Evolutionary conservation across 1,140 invertebrate species (phyloP), one percentile per base, ranked within the genome.

Genomic region (Procambarus virginalis): DNA sequence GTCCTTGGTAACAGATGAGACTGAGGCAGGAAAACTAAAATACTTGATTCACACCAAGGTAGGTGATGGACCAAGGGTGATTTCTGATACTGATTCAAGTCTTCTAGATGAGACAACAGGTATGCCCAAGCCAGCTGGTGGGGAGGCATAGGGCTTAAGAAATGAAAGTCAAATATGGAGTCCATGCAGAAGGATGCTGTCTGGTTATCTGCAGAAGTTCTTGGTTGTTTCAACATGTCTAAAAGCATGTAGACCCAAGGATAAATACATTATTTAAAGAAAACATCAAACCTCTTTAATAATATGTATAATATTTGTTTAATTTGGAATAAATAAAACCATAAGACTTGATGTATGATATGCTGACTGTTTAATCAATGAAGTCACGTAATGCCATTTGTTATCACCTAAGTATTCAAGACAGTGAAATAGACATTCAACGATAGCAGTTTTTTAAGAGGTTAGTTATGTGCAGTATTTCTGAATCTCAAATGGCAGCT

Each of bases 21-120:
- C 45, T 20, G 48, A 86, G 45, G 34, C 75, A 20, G 84, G 84
- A 49, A 75, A 48, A 46, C 75, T 86, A 46, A 76, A 78, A 17
- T 86, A 86, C 76, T 46, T 86, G 49, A 86, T 86, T 22, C 84
- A 86, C 75, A 86, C 84, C 55, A 86, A 78, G 22, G 75, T 86
- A 22, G 84, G 84, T 76, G 84, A 86, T 64, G 84, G 84, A 17
- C 84, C 84, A 5, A n/a, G 51, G n/a, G 34, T 86, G 9, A 55
- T 86, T 6, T 8, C 20, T n/a, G 84, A 86, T 58, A n/a, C 84
- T 58, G 75, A 68, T 20, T 77, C 51, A 10, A 86, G 84, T 51
- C 58, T 86, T 48, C 75, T 86, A 14, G 55, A 86, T 51, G 22
- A 5, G 10, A 48, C 73, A n/a, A 86, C 84, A 46, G 84, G 84